These are phyloP conservation scores for Rhincodon typus DNA, from an alignment of 2,797 vertebrate species.

Conservation along the genomic window DNA sequence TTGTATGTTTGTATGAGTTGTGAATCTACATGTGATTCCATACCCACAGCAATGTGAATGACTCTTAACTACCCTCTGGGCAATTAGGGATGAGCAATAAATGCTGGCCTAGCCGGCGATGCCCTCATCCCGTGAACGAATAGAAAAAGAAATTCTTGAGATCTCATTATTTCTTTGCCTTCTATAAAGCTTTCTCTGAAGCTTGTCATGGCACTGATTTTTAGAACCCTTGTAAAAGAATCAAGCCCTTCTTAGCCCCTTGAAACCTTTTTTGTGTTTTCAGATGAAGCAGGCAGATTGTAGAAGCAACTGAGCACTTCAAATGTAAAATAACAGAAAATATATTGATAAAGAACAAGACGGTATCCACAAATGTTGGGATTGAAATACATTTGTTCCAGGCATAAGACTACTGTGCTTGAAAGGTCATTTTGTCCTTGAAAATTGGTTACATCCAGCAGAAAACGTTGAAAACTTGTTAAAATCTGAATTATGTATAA, in stretches of 20 bases:
- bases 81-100: too few relatives aligned
- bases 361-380: not conserved
- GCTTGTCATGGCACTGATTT: too few relatives aligned
- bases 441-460: not conserved
- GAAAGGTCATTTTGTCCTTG: not conserved
- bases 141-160: too few relatives aligned
- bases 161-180: too few relatives aligned
- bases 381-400: not conserved
- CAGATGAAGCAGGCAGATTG: not conserved
- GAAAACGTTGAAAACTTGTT: not conserved
- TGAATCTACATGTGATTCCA: too few relatives aligned
- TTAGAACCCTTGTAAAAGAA: too few relatives aligned
- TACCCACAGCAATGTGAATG: too few relatives aligned
- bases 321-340: not conserved
- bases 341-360: not conserved
- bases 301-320: not conserved
- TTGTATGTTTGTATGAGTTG: too few relatives aligned
- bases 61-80: too few relatives aligned
- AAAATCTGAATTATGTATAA: not conserved
- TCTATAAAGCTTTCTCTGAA: too few relatives aligned
- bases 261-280: not conserved
- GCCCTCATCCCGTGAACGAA: too few relatives aligned
- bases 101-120: too few relatives aligned
- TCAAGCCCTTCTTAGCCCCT: not conserved
- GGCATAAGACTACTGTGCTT: not conserved